A percentile compares a stretch with the other conserved stretches of the same genome.
Conservation (phyloP, 1,140 invertebrate genomes). For the Drosophila obscura region DNA sequence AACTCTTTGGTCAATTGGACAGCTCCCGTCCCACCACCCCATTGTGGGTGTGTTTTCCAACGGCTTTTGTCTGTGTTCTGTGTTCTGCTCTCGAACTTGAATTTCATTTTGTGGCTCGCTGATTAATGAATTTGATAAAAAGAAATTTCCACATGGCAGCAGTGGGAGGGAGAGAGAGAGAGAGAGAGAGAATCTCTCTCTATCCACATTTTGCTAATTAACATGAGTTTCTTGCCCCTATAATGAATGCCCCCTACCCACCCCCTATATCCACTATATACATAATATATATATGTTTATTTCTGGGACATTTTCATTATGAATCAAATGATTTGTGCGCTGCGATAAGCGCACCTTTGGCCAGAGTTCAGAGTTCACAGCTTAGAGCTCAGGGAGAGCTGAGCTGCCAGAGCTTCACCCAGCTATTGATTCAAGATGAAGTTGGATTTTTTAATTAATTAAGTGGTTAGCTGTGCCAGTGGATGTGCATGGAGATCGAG, state of each 20-base stretch:
- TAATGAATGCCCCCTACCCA: background rate
- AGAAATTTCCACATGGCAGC: conserved; percentile 42
- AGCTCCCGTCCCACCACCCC: background rate
- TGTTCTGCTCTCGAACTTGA: conserved; percentile 22
- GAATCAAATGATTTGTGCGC: conserved; percentile 63
- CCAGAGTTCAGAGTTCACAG: no score
- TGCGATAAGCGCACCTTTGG: conserved; percentile 61
- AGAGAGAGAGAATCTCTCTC: conserved; percentile 18
- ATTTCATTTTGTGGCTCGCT: conserved; percentile 55
- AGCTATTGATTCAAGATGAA: conserved; percentile 51
- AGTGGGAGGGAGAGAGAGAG: no score
- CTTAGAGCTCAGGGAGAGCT: background rate
- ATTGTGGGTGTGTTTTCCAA: conserved; percentile 54
- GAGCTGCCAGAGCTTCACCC: conserved; percentile 32
- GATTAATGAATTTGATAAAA: conserved; percentile 78
- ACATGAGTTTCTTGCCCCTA: conserved; percentile 51
- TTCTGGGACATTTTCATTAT: conserved; percentile 68
- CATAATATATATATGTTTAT: conserved; percentile 5
- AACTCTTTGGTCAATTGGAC: conserved; percentile 60
- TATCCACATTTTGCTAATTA: conserved; percentile 64
- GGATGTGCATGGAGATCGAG: background rate
- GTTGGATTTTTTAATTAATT: conserved; percentile 55
- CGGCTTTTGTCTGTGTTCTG: conserved; percentile 14
- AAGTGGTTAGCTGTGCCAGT: conserved; percentile 19
- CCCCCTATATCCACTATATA: background rate